These are phyloP conservation scores for Bucorvus abyssinicus DNA, from an alignment of 2,797 vertebrate species.

Conservation along the genomic window DNA sequence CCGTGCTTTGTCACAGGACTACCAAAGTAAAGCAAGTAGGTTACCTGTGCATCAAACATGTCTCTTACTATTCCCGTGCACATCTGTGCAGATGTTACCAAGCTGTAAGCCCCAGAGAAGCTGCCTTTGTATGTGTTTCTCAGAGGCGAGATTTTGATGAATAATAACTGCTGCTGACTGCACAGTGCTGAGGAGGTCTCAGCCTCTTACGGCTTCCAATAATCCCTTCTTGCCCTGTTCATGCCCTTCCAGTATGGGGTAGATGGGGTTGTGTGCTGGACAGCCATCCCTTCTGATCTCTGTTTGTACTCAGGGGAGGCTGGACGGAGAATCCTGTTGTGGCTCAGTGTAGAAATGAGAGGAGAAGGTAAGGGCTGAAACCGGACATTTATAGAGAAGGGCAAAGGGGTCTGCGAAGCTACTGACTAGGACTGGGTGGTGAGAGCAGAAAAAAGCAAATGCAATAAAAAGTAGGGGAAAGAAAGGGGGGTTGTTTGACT, in stretches of 20 bases:
- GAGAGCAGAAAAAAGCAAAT: background rate
- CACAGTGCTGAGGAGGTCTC: background rate
- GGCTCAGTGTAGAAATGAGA: background rate
- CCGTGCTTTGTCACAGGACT: background rate
- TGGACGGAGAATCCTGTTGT: background rate
- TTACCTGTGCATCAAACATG: background rate
- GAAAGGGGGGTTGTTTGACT: background rate
- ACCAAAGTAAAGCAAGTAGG: background rate
- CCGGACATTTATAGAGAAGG: background rate
- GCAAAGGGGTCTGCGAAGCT: background rate
- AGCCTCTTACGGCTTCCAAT: background rate
- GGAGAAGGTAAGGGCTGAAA: background rate
- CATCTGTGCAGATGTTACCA: background rate
- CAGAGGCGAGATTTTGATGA: background rate
- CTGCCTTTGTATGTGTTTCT: background rate
- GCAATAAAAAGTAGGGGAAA: background rate
- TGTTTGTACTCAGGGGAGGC: background rate
- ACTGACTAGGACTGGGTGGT: background rate
- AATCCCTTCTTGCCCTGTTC: background rate
- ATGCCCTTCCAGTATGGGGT: background rate
- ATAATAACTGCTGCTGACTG: background rate
- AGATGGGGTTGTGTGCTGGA: background rate
- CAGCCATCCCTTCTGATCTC: background rate
- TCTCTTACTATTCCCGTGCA: background rate
- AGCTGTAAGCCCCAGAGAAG: background rate